Evolutionary conservation across 1,140 invertebrate species (phyloP), one percentile per base, ranked within the genome.

Genomic region (Drosophila oshimai): DNA sequence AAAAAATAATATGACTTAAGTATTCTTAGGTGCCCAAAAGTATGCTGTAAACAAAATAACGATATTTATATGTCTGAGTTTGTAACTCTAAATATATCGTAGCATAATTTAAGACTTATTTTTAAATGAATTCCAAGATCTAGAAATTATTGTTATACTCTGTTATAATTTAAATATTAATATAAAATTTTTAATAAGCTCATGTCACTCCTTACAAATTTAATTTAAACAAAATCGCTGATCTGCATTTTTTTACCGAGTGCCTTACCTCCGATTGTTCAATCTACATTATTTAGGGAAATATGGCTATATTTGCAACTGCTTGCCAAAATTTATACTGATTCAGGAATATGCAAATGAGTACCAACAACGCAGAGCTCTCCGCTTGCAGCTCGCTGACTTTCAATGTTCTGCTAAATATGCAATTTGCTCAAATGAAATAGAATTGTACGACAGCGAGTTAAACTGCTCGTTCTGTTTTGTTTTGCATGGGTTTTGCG

Each of bases 391-490:
- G 33, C 45, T 39, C 9, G 12, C 12, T 42, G 26, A 42, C 44
- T 62, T 60, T 62, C 33, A 58, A 72, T 57, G 49, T 50, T 24
- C 42, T 54, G 57, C 37, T 34, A 39, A 37, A 45, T 67, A 72
- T 77, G 67, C 79, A 79, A 44, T 71, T 60, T 49, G 26, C 50
- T 36, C 33, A 84, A 83, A 83, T 57, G 50, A 83, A 83, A 83
- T 74, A 46, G 76, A 76, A 72, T 6, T 36, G 13, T 22, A 24
- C 31, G 44, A 44, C 50, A 28, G 67, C 24, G 33, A 37, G 55
- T 6, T 34, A 50, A 62, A 54, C 61, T 50, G 10, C 24, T 57
- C 31, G 26, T 28, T 41, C 33, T 39, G 13, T 62, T n/a, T n/a
- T 50, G 44, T 60, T 41, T 29, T 39, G 20, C 42, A 6, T 31